A percentile compares a stretch with the other conserved stretches of the same genome.
phyloP scores from a whole-genome alignment of 2,113 vertebrate genomes.

The Edolisoma coerulescens region DNA sequence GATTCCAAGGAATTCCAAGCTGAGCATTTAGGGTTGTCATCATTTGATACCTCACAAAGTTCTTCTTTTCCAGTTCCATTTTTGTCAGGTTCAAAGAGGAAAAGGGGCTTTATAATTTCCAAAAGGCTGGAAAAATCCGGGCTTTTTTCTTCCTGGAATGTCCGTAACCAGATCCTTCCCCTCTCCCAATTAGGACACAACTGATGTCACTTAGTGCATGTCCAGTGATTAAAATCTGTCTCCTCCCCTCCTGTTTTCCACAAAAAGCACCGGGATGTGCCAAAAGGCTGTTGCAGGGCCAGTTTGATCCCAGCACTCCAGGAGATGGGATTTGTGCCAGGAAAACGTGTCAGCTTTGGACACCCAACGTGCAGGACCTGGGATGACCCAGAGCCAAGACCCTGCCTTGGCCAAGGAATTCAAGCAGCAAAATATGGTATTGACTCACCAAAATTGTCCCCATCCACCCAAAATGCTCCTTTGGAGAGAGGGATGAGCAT shows the following conservation, averaged over 20 bases:
- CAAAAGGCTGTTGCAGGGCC: not conserved
- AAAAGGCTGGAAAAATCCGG: not conserved
- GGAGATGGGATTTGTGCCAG: not conserved
- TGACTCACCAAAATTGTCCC: not conserved
- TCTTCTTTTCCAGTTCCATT: not conserved
- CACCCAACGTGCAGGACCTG: not conserved
- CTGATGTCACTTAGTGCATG: not conserved
- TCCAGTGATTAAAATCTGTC: not conserved
- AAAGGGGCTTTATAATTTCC: not conserved
- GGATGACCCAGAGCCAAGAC: not conserved
- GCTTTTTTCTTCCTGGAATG: not conserved
- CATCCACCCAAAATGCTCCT: not conserved
- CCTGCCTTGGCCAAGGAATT: not conserved
- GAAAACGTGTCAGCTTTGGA: not conserved
- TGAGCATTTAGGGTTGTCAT: not conserved
- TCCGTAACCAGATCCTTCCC: not conserved
- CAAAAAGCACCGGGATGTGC: not conserved
- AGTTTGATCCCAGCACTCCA: not conserved
- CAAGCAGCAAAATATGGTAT: accelerated
- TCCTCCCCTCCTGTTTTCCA: not conserved
- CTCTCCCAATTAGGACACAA: not conserved
- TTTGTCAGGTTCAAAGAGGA: not conserved
- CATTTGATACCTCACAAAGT: not conserved
- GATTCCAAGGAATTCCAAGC: not conserved
- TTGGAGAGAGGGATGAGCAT: not conserved